Evolutionary conservation across 2,888 invertebrate genomes (phyloP).

Genomic region (Clitarchus hookeri): DNA sequence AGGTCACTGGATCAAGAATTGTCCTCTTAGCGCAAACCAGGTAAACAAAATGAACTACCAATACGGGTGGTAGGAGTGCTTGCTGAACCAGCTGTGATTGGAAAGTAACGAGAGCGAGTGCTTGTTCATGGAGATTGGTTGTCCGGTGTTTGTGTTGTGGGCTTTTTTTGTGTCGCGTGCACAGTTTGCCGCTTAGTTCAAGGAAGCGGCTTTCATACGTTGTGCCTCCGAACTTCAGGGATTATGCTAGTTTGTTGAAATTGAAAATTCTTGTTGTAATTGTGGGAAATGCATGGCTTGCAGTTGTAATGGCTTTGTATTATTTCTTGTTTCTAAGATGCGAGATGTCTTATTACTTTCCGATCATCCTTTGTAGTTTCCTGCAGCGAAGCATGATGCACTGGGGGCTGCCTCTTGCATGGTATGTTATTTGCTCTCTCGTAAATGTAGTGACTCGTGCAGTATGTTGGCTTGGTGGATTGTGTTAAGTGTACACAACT

Average conservation of each 20-base stretch:
- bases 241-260: neutral
- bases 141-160: neutral
- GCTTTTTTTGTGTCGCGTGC: neutral
- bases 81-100: neutral
- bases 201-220: neutral
- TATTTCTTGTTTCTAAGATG: neutral
- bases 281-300: neutral
- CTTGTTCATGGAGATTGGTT: neutral
- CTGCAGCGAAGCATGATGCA: neutral
- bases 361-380: neutral
- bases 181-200: neutral
- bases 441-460: neutral
- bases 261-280: neutral
- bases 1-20: slow-evolving; percentile 98
- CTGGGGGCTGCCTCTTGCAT: neutral
- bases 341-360: neutral
- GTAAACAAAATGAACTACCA: slow-evolving; percentile 48
- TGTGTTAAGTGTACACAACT: too few species aligned
- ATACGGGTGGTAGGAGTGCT: neutral
- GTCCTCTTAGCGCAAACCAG: slow-evolving; percentile 71
- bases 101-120: neutral
- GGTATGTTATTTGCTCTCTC: neutral
- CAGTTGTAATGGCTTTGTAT: neutral
- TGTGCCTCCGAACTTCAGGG: neutral
- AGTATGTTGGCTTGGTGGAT: slow-evolving; percentile 27